Percentiles rank a stretch among this genome's conserved stretches.
phyloP scores from a whole-genome alignment of 2,113 vertebrate genomes.

The Cheilinus undulatus region DNA sequence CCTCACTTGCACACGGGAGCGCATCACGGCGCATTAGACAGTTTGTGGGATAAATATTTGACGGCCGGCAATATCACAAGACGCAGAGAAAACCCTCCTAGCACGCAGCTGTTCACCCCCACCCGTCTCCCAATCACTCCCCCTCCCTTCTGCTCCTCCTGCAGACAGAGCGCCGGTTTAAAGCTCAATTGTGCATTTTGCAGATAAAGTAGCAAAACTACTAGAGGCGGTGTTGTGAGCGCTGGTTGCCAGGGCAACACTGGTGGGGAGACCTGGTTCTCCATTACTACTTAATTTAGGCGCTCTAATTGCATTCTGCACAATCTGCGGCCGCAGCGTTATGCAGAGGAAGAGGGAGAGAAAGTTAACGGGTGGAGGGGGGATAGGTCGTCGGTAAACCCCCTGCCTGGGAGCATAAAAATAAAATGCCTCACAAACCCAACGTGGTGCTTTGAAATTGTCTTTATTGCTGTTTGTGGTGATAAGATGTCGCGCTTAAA shows the following conservation, averaged over 20 bases:
- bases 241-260: constrained; percentile 96
- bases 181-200: constrained; percentile 99
- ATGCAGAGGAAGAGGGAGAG: constrained; percentile 46
- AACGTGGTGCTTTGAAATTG: constrained; percentile 48
- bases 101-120: constrained; percentile 63
- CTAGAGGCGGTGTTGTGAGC: constrained; percentile 98
- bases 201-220: constrained; percentile 99
- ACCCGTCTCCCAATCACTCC: neutral
- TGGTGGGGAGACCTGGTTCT: constrained; percentile 97
- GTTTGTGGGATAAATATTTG: constrained; percentile 91
- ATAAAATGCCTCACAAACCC: constrained; percentile 46
- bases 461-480: constrained; percentile 55
- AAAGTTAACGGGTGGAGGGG: constrained; percentile 40
- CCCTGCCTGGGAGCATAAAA: constrained; percentile 40
- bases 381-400: constrained; percentile 42
- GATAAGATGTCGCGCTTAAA: constrained; percentile 65
- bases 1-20: constrained; percentile 57
- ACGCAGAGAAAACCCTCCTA: constrained; percentile 73
- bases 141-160: constrained; percentile 69
- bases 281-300: constrained; percentile 99
- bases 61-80: constrained; percentile 93
- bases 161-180: constrained; percentile 93
- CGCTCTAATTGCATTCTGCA: constrained; percentile 99
- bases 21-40: constrained; percentile 77
- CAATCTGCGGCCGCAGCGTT: constrained; percentile 96